Conservation (phyloP, 92 coral and sea anemone genomes). For the Siderastrea radians region DNA sequence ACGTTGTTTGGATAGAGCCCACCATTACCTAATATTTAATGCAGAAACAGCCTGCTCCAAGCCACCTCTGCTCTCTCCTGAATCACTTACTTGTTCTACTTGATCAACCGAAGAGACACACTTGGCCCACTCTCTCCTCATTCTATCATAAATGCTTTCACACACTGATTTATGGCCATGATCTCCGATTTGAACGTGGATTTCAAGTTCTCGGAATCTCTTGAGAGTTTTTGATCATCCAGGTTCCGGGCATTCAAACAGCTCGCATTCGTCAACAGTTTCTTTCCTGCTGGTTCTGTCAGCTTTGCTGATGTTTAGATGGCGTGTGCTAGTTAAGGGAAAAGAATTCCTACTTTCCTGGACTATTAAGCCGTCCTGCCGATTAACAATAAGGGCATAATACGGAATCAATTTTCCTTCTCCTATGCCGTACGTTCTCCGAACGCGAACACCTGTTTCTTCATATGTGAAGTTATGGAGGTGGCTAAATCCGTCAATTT, state of each 20-base stretch:
- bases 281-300: not conserved
- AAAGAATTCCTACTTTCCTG: not conserved
- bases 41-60: too few species aligned
- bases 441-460: not conserved
- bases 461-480: not conserved
- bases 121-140: conserved; percentile 54
- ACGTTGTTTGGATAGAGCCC: conserved; percentile 42
- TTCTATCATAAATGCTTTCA: conserved; percentile 38
- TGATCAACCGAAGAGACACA: conserved; percentile 47
- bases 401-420: not conserved
- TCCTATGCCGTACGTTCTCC: conserved; percentile 6
- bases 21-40: conserved; percentile 24
- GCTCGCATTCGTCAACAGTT: not conserved
- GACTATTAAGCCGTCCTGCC: not conserved
- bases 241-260: conserved; percentile 11
- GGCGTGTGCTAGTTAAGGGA: not conserved
- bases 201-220: conserved; percentile 29
- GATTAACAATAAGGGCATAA: not conserved
- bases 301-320: not conserved
- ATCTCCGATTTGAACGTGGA: conserved; percentile 34
- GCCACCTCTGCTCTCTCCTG: too few species aligned
- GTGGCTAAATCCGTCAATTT: not conserved
- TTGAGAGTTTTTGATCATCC: conserved; percentile 28
- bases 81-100: too few species aligned
- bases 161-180: conserved; percentile 6